phyloP scores from a whole-genome alignment of 2,888 invertebrate genomes.

The Alcis repandata region DNA sequence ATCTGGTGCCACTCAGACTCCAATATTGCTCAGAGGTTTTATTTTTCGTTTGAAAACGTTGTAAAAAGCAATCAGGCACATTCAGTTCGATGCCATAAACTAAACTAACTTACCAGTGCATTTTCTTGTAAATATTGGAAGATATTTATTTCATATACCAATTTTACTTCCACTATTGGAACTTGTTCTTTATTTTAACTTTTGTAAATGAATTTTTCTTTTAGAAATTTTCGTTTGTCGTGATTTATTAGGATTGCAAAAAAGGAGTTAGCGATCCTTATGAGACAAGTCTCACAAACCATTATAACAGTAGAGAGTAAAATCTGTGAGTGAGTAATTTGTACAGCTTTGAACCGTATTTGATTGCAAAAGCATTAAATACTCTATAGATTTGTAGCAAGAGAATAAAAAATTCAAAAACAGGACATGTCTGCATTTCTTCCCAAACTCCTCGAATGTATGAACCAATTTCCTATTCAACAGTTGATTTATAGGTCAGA shows the following conservation, averaged over 20 bases:
- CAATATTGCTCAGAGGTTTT: conserved; percentile 51
- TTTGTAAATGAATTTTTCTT: too few relatives aligned
- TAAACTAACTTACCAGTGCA: conserved; percentile 34
- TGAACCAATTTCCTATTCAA: background rate
- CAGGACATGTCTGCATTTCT: too few relatives aligned
- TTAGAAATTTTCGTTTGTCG: background rate
- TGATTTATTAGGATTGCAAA: background rate
- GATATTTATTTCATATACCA: background rate
- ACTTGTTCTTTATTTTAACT: background rate
- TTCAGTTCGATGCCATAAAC: conserved; percentile 46
- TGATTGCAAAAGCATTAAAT: too few relatives aligned
- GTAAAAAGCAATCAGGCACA: conserved; percentile 47
- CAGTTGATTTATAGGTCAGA: conserved; percentile 25
- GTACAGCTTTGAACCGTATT: too few relatives aligned
- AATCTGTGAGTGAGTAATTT: too few relatives aligned
- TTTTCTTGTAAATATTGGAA: conserved; percentile 28
- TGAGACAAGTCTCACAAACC: too few relatives aligned
- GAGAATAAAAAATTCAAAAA: too few relatives aligned
- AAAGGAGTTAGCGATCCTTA: too few relatives aligned
- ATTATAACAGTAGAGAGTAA: too few relatives aligned
- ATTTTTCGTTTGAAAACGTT: conserved; percentile 52
- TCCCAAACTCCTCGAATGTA: too few relatives aligned
- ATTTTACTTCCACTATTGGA: background rate
- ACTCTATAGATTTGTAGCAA: too few relatives aligned
- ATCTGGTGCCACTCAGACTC: conserved; percentile 52